phyloP scores from a whole-genome alignment of 2,888 invertebrate species.

The Blomia tropicalis region DNA sequence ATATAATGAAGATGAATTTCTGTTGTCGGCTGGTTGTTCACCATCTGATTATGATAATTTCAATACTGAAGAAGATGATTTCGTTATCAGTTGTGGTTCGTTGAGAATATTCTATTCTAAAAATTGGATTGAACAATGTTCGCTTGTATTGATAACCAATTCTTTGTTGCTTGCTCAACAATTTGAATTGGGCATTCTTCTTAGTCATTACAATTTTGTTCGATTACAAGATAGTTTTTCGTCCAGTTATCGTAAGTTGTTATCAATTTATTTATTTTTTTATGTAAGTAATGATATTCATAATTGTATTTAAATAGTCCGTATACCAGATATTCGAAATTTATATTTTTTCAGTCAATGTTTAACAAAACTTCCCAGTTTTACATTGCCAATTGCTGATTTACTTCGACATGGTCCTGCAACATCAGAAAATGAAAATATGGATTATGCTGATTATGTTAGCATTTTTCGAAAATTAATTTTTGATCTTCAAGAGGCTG shows the following conservation, averaged over 20 bases:
- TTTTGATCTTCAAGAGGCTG: slow-evolving; percentile 12
- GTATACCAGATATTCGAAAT: slow-evolving; percentile 23
- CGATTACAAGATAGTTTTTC: slow-evolving; percentile 22
- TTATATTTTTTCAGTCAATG: slow-evolving; percentile 24
- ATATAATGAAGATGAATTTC: slow-evolving; percentile 11
- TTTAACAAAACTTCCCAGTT: slow-evolving; percentile 15
- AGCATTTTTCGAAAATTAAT: slow-evolving; percentile 15
- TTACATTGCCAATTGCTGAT: slow-evolving; percentile 10
- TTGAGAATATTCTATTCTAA: slow-evolving; percentile 1
- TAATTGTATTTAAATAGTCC: not conserved
- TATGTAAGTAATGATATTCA: not conserved
- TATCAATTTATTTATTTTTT: too few relatives aligned
- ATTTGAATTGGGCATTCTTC: slow-evolving; percentile 20
- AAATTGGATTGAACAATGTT: slow-evolving; percentile 22
- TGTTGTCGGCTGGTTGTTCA: not conserved
- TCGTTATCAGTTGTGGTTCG: not conserved
- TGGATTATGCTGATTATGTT: not conserved
- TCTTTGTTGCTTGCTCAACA: slow-evolving; percentile 11
- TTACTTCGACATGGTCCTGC: slow-evolving; percentile 4
- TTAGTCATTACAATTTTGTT: slow-evolving; percentile 23
- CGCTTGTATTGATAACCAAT: slow-evolving; percentile 10
- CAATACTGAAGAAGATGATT: slow-evolving; percentile 2
- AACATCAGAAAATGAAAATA: not conserved
- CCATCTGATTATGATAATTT: slow-evolving; percentile 6
- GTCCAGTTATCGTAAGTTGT: slow-evolving; percentile 3